Evolutionary conservation across 2,888 invertebrate species (phyloP), one percentile per base, ranked within the genome.

Genomic region (Apamea crenata): DNA sequence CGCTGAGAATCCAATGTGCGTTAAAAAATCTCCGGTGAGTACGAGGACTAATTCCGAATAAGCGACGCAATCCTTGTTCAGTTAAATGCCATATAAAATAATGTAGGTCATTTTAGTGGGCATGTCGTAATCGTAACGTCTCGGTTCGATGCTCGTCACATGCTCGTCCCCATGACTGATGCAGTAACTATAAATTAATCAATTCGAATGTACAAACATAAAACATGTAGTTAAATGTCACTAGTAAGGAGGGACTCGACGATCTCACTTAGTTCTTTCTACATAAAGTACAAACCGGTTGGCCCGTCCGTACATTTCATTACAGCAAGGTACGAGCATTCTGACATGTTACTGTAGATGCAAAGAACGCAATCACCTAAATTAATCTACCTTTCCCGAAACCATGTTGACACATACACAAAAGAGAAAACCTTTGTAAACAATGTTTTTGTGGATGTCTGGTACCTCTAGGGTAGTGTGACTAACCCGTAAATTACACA

Each of bases 111-210:
- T 74, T 88, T 75, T 72, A 86, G 80, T 87, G 70, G 66, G 70
- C 74, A 83, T 86, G 90, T 88, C 82, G 89, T 89, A 89, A 90
- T 82, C 80, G 80, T 87, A 75, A 83, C 80, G 89, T 88, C 84
- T 83, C 85, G 90, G 88, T 90, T 76, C 81, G 80, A 85, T 85
- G 88, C 80, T 82, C 83, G 80, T 89, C 90, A 84, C 88, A 90
- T 90, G 90, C 80, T 88, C 85, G 85, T 88, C 85, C 87, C 90
- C 90, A 90, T 90, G 90, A 90, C 89, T 88, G 86, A 86, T 79
- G 80, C 80, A 86, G 70, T 84, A 86, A 90, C 90, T 86, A 90
- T 90, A 89, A 89, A 88, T 87, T 90, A 90, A 89, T 90, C 87
- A 87, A 89, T 89, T 87, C 84, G 84, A 82, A 87, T 85, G 89